Conservation (phyloP, 1,140 invertebrate species). For the Caenorhabditis tropicalis region DNA sequence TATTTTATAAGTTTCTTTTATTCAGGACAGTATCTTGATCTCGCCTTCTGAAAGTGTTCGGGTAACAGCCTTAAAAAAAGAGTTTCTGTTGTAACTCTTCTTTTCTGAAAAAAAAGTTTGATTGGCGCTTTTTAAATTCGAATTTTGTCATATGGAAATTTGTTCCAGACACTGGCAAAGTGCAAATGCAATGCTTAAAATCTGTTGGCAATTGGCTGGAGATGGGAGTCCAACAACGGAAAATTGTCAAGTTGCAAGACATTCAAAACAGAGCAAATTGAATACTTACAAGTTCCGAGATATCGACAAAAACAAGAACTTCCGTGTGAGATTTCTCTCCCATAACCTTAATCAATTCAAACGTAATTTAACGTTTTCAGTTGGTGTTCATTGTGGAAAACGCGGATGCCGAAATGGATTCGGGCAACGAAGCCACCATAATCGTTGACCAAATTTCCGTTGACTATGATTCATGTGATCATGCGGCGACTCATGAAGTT, state of each 20-base stretch:
- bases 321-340: background rate
- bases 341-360: background rate
- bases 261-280: constrained; percentile 29
- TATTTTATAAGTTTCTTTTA: no score
- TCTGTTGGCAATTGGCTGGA: constrained; percentile 31
- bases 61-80: no score
- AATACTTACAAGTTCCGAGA: constrained; percentile 19
- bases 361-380: background rate
- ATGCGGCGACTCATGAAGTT: constrained; percentile 38
- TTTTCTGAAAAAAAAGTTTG: no score
- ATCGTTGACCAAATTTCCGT: constrained; percentile 41
- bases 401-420: constrained; percentile 34
- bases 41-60: background rate
- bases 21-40: no score
- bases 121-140: no score
- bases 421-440: background rate
- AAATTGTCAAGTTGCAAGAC: background rate
- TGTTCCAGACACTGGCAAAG: constrained; percentile 22
- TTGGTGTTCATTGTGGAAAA: constrained; percentile 33
- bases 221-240: background rate
- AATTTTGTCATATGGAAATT: background rate
- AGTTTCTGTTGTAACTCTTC: no score
- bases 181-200: constrained; percentile 30
- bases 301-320: constrained; percentile 29
- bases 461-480: constrained; percentile 39